A percentile compares a stretch with the other conserved stretches of the same genome.
phyloP scores from a whole-genome alignment of 2,113 vertebrate genomes.

The Lycaon pictus region DNA sequence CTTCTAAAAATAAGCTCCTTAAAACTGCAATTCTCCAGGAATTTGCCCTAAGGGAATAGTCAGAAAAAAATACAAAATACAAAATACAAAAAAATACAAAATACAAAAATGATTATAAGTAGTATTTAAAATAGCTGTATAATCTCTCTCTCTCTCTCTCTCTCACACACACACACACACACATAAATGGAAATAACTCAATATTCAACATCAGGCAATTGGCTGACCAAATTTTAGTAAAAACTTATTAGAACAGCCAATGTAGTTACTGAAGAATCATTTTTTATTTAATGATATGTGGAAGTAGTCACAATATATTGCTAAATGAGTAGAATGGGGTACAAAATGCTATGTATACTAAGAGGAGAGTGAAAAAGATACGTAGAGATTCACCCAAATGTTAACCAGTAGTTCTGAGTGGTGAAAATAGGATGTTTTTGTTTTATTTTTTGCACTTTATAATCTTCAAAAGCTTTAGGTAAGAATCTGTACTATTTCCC shows the following conservation, averaged over 20 bases:
- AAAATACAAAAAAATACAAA: not conserved
- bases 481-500: not conserved
- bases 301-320: not conserved
- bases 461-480: not conserved
- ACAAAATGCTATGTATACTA: not conserved
- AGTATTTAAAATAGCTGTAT: slow-evolving; percentile 41
- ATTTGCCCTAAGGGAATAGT: not conserved
- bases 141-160: not conserved
- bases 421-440: not conserved
- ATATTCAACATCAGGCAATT: not conserved
- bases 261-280: not conserved
- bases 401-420: not conserved
- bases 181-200: not conserved
- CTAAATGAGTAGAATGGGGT: not conserved
- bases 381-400: not conserved
- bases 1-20: not conserved
- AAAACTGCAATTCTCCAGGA: not conserved
- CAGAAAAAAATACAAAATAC: not conserved
- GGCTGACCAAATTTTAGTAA: slow-evolving; percentile 35
- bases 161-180: not conserved
- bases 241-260: not conserved
- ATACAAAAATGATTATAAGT: slow-evolving; percentile 16
- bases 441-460: not conserved
- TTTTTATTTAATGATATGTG: not conserved
- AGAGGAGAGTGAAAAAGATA: not conserved